Evolutionary conservation across 2,797 vertebrate genomes (phyloP), one percentile per base, ranked within the genome.

Genomic region (Margarornis squamiger): DNA sequence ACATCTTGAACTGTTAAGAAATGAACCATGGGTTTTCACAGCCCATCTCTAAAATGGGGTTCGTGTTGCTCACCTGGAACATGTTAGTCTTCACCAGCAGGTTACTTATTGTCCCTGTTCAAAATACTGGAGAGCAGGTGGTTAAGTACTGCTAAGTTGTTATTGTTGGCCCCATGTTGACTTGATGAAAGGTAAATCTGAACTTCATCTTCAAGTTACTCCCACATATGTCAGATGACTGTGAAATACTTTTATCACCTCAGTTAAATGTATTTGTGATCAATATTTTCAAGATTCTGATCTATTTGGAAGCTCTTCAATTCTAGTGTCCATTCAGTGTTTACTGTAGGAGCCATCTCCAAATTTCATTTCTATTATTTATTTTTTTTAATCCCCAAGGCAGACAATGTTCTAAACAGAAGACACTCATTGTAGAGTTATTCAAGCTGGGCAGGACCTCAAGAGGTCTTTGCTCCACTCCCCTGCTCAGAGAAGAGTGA

Each of bases 151-250:
- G 36, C 29, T 46, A 43, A 12, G 24, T 23, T 41, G 34, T n/a
- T 68, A 5, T 4, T 63, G 4, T 1, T 67, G 34, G 2, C 20
- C 10, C 10, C 6, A 6, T 1, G 7, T 0, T 54, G 72, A 39
- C 41, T 74, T 43, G 15, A 43, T 26, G 41, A 63, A 66, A 80
- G 54, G 18, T 15, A 58, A 18, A 6, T 26, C 21, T 65, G 52
- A 74, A 57, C 26, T 34, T 85, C 27, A 12, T n/a, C 57, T 65
- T 78, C 70, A 77, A 17, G 14, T 52, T 63, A 19, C 48, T 62
- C 12, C 52, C 20, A 19, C 20, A 5, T 43, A 52, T 0, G 1
- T 11, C 38, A 46, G 14, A 24, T 27, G n/a, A 22, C 13, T 48
- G 22, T 23, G 41, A 81, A 46, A 36, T 84, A 67, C 7, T 91